A percentile compares a stretch with the other conserved stretches of the same genome.
phyloP scores from a whole-genome alignment of 2,888 invertebrate genomes.

The Caenorhabditis panamensis region DNA sequence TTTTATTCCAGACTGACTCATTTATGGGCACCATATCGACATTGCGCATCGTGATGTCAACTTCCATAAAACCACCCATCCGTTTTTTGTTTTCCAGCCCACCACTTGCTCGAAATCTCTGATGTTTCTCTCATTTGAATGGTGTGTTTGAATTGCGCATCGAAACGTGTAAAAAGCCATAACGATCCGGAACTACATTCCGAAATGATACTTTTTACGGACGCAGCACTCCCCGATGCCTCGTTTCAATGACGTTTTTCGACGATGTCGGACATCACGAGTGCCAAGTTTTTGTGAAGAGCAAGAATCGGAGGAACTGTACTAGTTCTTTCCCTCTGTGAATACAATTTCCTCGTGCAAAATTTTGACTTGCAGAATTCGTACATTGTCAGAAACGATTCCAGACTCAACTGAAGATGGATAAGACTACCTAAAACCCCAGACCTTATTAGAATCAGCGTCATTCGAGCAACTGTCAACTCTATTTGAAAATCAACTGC shows the following conservation, averaged over 20 bases:
- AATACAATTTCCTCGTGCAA: too few species aligned
- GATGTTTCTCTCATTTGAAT: constrained; percentile 34
- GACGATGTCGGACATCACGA: constrained; percentile 26
- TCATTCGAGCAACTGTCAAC: not conserved
- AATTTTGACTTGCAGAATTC: not conserved
- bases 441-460: not conserved
- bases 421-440: not conserved
- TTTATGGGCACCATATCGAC: not conserved
- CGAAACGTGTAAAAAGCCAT: constrained; percentile 57
- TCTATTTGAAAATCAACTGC: not conserved
- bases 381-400: not conserved
- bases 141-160: constrained; percentile 47
- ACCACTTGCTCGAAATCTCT: constrained; percentile 34
- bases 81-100: constrained; percentile 22
- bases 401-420: not conserved
- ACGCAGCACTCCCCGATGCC: constrained; percentile 55
- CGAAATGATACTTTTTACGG: constrained; percentile 54
- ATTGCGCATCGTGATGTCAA: constrained; percentile 35
- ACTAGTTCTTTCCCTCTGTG: too few species aligned
- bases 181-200: constrained; percentile 55
- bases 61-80: constrained; percentile 38
- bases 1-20: not conserved
- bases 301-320: not conserved
- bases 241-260: constrained; percentile 50
- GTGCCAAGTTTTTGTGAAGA: constrained; percentile 4